Evolutionary conservation across 2,888 invertebrate genomes (phyloP).

Genomic region (Idaea straminata): DNA sequence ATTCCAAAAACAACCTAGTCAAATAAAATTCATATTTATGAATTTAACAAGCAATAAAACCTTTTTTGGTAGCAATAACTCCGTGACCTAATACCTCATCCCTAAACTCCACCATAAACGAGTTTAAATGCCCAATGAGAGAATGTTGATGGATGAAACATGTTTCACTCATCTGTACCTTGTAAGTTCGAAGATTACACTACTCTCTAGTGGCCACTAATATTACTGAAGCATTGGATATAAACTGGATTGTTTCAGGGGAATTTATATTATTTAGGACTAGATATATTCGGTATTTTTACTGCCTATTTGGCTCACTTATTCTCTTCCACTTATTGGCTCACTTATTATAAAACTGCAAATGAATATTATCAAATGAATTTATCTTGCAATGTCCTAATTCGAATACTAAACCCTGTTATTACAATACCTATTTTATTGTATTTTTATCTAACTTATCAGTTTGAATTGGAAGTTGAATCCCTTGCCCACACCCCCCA

Average conservation of each 20-base stretch:
- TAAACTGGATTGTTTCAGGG: not conserved
- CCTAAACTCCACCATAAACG: not conserved
- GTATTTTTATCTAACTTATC: no score
- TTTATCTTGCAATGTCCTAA: no score
- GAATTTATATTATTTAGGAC: not conserved
- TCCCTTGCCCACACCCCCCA: no score
- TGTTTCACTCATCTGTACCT: conserved; percentile 21
- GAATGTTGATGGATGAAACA: conserved; percentile 14
- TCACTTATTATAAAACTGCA: no score
- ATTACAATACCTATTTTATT: no score
- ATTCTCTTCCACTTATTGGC: no score
- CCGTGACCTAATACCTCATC: not conserved
- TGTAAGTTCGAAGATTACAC: conserved; percentile 26
- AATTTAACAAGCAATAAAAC: not conserved
- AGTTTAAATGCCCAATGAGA: not conserved
- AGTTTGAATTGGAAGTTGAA: no score
- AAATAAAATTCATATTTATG: not conserved
- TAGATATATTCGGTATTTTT: no score
- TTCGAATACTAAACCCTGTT: no score
- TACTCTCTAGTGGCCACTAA: conserved; percentile 52
- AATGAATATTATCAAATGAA: no score
- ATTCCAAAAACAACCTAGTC: not conserved
- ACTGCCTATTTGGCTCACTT: no score
- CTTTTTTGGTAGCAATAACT: not conserved
- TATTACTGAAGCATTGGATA: conserved; percentile 53